Percentiles rank a stretch among this genome's conserved stretches.
These are phyloP conservation scores for Anisognathus igniventris DNA, from an alignment of 2,797 vertebrate species.

Conservation along the genomic window DNA sequence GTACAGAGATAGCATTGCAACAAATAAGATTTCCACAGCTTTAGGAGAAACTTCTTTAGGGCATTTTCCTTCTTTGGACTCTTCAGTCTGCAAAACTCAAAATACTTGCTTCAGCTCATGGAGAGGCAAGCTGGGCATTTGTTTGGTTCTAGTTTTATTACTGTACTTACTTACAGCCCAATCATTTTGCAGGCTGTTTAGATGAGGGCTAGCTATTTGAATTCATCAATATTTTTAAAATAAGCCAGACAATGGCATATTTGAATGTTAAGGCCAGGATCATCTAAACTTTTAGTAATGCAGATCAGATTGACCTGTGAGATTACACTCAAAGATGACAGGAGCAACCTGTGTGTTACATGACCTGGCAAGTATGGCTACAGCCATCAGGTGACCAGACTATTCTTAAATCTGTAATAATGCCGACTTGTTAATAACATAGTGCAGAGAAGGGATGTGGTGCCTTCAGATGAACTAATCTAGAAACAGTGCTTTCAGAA, in stretches of 20 bases:
- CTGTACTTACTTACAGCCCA: background rate
- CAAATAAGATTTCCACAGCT: background rate
- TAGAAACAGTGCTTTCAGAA: background rate
- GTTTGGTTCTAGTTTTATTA: background rate
- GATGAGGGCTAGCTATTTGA: background rate
- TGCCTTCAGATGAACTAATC: background rate
- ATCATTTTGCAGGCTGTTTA: background rate
- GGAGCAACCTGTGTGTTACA: background rate
- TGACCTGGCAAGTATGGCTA: background rate
- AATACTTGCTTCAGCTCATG: background rate
- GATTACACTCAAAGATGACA: background rate
- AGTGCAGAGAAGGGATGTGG: background rate
- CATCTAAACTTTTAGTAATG: background rate
- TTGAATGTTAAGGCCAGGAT: background rate
- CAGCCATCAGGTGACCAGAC: background rate
- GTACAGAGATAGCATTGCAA: background rate
- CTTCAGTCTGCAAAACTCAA: background rate
- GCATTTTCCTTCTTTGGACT: background rate
- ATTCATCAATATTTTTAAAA: background rate
- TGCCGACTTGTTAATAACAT: fast-evolving
- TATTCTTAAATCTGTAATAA: background rate
- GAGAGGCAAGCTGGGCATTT: background rate
- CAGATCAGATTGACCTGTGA: background rate
- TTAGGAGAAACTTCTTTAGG: background rate
- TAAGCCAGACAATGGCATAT: background rate